These are phyloP conservation scores for Caenorhabditis macrosperma DNA, from an alignment of 2,888 invertebrate species.

Conservation along the genomic window DNA sequence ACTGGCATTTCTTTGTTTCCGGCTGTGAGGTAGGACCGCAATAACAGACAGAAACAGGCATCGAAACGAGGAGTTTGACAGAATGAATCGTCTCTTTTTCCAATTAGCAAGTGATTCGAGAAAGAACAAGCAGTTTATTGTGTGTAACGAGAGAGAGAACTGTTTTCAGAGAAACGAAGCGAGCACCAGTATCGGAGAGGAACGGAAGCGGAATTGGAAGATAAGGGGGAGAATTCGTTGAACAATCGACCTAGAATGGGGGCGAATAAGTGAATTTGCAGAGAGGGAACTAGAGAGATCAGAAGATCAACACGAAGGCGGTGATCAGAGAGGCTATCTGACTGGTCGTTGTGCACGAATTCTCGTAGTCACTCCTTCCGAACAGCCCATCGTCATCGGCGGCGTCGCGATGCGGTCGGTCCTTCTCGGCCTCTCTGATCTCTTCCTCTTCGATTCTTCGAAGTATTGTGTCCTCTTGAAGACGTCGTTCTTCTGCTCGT, in stretches of 20 bases:
- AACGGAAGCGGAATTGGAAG: neutral
- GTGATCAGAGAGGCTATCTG: neutral
- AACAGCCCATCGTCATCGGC: slow-evolving; percentile 21
- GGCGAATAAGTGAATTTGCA: no score
- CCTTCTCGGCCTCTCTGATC: slow-evolving; percentile 41
- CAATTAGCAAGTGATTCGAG: no score
- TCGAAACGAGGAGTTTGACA: no score
- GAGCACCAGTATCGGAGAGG: slow-evolving; percentile 1
- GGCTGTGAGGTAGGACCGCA: no score
- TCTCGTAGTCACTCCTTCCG: slow-evolving; percentile 27
- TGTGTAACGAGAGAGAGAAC: neutral
- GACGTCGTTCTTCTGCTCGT: slow-evolving; percentile 58
- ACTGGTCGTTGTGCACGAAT: neutral
- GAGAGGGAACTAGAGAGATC: neutral
- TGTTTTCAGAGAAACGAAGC: neutral
- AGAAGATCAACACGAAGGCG: neutral
- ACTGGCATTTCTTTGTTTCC: no score
- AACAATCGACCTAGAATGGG: neutral
- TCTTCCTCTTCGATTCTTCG: slow-evolving; percentile 56
- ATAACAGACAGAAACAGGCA: no score
- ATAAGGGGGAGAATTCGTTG: slow-evolving; percentile 9
- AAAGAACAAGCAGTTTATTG: slow-evolving; percentile 7
- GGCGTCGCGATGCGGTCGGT: slow-evolving; percentile 22
- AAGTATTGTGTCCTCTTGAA: slow-evolving; percentile 60
- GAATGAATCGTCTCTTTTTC: no score